Conservation (phyloP, 1,140 invertebrate species). For the Streblospio benedicti region DNA sequence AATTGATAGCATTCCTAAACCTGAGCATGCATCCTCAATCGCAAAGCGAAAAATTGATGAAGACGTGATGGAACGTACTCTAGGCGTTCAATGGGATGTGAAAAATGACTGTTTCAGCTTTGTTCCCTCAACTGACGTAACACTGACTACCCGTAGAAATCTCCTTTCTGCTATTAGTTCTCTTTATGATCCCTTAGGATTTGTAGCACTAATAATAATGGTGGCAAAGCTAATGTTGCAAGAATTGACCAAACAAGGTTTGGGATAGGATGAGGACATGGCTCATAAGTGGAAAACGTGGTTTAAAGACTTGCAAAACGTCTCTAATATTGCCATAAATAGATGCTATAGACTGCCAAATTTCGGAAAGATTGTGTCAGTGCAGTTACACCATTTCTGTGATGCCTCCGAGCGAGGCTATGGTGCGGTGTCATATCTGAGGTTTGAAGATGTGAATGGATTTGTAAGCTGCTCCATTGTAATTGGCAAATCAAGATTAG, state of each 20-base stretch:
- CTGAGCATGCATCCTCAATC: neutral
- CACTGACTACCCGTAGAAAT: slow-evolving; percentile 6
- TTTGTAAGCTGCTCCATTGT: too few relatives aligned
- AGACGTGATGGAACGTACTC: neutral
- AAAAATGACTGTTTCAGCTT: too few relatives aligned
- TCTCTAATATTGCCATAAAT: neutral
- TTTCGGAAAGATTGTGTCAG: neutral
- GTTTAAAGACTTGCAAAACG: neutral
- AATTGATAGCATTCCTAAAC: neutral
- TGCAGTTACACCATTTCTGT: neutral
- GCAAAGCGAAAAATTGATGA: neutral
- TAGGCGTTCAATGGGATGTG: slow-evolving; percentile 5
- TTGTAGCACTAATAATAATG: neutral
- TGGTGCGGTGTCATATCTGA: neutral
- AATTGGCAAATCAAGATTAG: too few relatives aligned
- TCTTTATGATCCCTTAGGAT: slow-evolving; percentile 24
- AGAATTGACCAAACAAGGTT: neutral
- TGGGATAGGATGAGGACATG: neutral
- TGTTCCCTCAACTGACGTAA: too few relatives aligned
- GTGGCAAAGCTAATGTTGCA: neutral
- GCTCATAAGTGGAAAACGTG: neutral
- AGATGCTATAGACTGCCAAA: neutral
- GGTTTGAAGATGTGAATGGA: neutral
- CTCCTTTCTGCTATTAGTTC: slow-evolving; percentile 7
- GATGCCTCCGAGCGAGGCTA: neutral